Conservation (phyloP, 2,113 vertebrate species). For the Pseudorectes ferrugineus region DNA sequence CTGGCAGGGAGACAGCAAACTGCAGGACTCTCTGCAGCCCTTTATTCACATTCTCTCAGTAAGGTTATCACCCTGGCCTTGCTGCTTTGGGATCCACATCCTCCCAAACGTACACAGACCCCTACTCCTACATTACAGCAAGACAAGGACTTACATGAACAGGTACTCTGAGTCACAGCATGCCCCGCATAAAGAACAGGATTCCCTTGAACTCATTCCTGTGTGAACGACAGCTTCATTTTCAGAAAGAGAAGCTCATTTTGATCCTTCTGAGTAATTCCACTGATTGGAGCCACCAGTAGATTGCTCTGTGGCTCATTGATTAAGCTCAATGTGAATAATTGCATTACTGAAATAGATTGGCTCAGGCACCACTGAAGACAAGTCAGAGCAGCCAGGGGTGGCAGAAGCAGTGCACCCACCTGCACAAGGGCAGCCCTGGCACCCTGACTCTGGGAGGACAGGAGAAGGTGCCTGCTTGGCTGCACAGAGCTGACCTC, state of each 20-base stretch:
- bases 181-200: not conserved
- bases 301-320: conserved; percentile 18
- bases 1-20: not conserved
- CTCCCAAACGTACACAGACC: not conserved
- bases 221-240: not conserved
- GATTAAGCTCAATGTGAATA: not conserved
- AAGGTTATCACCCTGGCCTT: not conserved
- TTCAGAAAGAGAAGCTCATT: conserved; percentile 1
- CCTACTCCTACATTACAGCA: not conserved
- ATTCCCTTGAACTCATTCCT: not conserved
- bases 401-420: not conserved
- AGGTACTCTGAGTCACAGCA: not conserved
- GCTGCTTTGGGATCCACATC: not conserved
- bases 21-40: not conserved
- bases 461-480: not conserved
- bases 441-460: not conserved
- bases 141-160: not conserved
- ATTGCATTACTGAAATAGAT: not conserved
- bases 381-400: not conserved
- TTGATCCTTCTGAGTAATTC: conserved; percentile 12
- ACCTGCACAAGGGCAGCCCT: not conserved
- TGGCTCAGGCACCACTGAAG: not conserved
- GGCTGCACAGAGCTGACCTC: not conserved
- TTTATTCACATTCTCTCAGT: not conserved
- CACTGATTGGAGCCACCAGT: conserved; percentile 13